These are phyloP conservation scores for Cantharis nigra DNA, from an alignment of 2,888 invertebrate genomes.

Conservation along the genomic window DNA sequence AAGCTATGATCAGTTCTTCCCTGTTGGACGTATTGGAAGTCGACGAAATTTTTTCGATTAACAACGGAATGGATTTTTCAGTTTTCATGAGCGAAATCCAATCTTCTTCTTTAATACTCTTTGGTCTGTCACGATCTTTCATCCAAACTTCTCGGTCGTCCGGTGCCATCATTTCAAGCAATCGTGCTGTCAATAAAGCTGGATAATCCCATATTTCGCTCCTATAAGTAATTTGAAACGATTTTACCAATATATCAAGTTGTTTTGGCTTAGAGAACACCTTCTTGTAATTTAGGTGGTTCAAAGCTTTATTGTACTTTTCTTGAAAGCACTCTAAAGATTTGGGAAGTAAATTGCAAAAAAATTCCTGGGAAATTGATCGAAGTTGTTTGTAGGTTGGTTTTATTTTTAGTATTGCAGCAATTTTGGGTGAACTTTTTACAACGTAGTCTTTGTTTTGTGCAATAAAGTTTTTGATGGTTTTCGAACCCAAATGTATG, in stretches of 20 bases:
- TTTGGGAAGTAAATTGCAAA: background rate
- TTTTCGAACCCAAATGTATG: background rate
- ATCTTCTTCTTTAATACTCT: background rate
- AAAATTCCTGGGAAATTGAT: background rate
- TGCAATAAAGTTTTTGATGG: background rate
- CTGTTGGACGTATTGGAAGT: background rate
- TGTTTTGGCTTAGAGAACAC: background rate
- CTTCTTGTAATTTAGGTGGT: background rate
- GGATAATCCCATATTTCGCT: conserved; percentile 4
- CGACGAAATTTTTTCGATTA: conserved; percentile 5
- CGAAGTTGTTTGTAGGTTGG: background rate
- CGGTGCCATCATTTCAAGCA: conserved; percentile 4
- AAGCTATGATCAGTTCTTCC: background rate
- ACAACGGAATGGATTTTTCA: conserved; percentile 8
- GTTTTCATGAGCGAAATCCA: conserved; percentile 2
- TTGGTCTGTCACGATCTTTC: background rate
- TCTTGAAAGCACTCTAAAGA: background rate
- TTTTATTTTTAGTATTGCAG: background rate
- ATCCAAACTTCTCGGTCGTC: conserved; percentile 2
- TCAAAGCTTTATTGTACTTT: background rate
- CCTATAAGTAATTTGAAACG: background rate
- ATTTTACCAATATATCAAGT: background rate
- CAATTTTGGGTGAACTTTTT: background rate
- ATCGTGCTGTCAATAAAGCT: background rate
- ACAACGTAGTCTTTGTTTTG: background rate